These are phyloP conservation scores for Toxotes lorentzi DNA, from an alignment of 2,797 vertebrate genomes.

Conservation along the genomic window DNA sequence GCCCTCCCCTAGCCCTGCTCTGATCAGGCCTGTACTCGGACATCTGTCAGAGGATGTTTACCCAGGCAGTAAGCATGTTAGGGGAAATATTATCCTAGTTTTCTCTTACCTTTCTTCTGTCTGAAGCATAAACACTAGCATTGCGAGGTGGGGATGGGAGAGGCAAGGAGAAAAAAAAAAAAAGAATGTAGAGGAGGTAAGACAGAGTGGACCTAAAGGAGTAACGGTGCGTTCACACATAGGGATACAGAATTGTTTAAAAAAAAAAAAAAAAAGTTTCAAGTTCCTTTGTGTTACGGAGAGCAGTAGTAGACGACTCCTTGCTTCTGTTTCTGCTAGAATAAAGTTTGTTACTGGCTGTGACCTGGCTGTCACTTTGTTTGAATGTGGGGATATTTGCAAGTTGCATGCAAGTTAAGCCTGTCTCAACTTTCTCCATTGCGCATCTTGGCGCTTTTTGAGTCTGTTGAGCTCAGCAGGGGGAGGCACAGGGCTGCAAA, in stretches of 20 bases:
- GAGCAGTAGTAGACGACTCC: not conserved
- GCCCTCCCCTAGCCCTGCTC: constrained; percentile 48
- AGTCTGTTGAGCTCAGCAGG: not conserved
- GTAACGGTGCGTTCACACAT: constrained; percentile 8
- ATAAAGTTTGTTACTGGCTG: not conserved
- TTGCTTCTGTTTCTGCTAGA: not conserved
- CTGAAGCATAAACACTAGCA: constrained; percentile 78
- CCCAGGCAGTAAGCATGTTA: constrained; percentile 81
- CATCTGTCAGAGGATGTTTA: constrained; percentile 87
- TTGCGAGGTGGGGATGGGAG: constrained; percentile 52
- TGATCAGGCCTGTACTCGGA: constrained; percentile 71
- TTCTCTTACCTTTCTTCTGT: constrained; percentile 84
- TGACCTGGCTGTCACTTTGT: not conserved
- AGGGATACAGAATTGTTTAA: not conserved
- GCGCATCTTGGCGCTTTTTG: too few relatives aligned
- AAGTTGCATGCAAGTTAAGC: too few relatives aligned
- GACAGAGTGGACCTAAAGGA: constrained; percentile 31
- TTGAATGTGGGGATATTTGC: not conserved
- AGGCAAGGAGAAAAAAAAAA: constrained; percentile 23
- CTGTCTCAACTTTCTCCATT: not conserved
- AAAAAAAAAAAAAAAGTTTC: not conserved
- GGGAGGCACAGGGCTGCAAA: not conserved
- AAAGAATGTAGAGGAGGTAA: constrained; percentile 22
- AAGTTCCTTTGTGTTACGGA: not conserved
- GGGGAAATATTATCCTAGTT: constrained; percentile 87